Evolutionary conservation across 2,888 invertebrate genomes (phyloP), one percentile per base, ranked within the genome.

Genomic region (Volucella bombylans): DNA sequence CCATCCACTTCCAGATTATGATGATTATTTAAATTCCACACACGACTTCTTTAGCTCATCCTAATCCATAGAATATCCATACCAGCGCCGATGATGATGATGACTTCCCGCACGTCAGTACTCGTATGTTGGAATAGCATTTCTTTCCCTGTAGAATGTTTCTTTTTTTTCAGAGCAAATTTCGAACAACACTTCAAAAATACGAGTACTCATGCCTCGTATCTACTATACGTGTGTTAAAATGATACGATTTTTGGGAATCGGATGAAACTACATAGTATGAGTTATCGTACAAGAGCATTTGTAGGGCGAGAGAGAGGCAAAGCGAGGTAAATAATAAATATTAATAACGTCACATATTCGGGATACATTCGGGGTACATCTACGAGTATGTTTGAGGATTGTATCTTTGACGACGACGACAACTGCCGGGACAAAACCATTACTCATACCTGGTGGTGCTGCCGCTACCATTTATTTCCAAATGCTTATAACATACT

Each of bases 341-440:
- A 85, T 85, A 85, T 81, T 85, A 85, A 85, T 85, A 85, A 81
- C 80, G 71, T 85, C 85, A 85, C 76, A 85, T 85, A 80, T 80
- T 80, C 80, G 61, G 61, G 71, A 65, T 74, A 79, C 65, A 54
- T 62, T 78, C 23, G 69, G 61, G 14, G 62, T 14, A 14, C n/a
- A 49, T n/a, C 8, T 43, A 43, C 43, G 12, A 12, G 12, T 43
- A 12, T 12, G 12, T 10, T 10, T 12, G 49, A 78, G 67, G 69
- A 83, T 79, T 83, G 67, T 54, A 80, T 85, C 68, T 80, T 72
- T 67, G 68, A 68, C 54, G 45, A 72, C 50, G 77, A 80, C 67
- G 74, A 76, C 76, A 45, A 80, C 71, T 80, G 85, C 67, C 50
- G 47, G 81, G 52, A 85, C 72, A 81, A 85, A 85, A 73, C 85